Evolutionary conservation across 2,797 vertebrate genomes (phyloP).

Genomic region (Myoxocephalus aenaeus): DNA sequence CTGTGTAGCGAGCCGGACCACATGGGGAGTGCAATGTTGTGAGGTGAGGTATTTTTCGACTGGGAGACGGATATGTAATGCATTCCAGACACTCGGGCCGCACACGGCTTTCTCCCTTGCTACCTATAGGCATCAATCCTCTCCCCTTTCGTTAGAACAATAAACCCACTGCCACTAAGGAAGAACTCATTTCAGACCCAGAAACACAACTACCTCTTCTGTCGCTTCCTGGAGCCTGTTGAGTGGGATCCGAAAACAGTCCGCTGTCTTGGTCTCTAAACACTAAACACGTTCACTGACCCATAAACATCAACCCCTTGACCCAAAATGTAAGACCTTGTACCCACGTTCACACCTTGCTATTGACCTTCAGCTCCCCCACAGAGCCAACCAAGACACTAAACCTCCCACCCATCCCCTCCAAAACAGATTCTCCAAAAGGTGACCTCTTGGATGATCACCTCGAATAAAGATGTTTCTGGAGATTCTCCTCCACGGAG

Average conservation of each 20-base stretch:
- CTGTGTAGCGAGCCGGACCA: constrained; percentile 73
- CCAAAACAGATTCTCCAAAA: constrained; percentile 11
- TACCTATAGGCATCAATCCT: constrained; percentile 86
- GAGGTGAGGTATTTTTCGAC: constrained; percentile 81
- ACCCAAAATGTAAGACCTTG: constrained; percentile 44
- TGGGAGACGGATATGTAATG: constrained; percentile 81
- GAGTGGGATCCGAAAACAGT: constrained; percentile 38
- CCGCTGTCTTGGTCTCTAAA: constrained; percentile 34
- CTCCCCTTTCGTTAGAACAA: constrained; percentile 84
- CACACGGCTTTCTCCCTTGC: constrained; percentile 73
- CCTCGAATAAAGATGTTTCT: constrained; percentile 49
- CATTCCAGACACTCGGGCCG: constrained; percentile 80
- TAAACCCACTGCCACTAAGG: constrained; percentile 79
- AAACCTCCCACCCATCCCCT: constrained; percentile 26
- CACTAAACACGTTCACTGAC: constrained; percentile 48
- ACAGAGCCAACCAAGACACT: constrained; percentile 23
- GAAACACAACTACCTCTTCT: constrained; percentile 70
- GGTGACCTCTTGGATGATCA: constrained; percentile 43
- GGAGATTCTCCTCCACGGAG: constrained; percentile 50
- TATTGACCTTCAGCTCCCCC: constrained; percentile 54
- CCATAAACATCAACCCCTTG: constrained; percentile 51
- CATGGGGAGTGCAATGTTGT: constrained; percentile 80
- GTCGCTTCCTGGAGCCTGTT: constrained; percentile 57
- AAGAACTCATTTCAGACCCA: constrained; percentile 70
- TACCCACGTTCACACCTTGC: constrained; percentile 22